phyloP scores from a whole-genome alignment of 2,888 invertebrate genomes.

The Noctua janthe region DNA sequence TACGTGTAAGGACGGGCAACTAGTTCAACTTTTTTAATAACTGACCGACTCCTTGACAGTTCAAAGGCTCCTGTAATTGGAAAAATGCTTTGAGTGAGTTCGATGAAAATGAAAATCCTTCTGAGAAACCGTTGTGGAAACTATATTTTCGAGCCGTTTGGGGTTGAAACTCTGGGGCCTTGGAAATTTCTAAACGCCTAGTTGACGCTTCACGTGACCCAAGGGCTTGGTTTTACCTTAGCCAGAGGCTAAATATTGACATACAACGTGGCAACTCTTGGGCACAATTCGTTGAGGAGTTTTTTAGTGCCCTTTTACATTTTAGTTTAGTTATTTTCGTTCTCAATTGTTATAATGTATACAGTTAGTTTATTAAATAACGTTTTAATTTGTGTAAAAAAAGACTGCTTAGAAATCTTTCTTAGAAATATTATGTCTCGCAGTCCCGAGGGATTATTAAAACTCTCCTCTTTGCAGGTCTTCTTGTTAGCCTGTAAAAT shows the following conservation, averaged over 20 bases:
- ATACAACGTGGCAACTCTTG: background rate
- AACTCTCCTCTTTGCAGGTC: background rate
- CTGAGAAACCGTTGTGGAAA: too few species aligned
- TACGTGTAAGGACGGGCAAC: background rate
- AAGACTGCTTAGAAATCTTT: background rate
- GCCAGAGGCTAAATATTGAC: background rate
- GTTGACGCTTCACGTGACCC: too few species aligned
- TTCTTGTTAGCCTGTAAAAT: background rate
- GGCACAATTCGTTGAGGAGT: background rate
- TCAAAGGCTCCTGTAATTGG: background rate
- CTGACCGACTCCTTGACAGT: background rate
- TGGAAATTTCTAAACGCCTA: too few species aligned
- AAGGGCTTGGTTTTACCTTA: too few species aligned
- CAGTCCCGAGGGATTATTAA: background rate
- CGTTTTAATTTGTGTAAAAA: too few species aligned
- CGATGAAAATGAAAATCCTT: background rate
- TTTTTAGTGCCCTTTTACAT: background rate
- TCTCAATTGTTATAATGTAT: too few species aligned
- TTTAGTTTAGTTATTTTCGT: background rate
- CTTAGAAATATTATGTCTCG: background rate
- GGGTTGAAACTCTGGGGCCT: too few species aligned
- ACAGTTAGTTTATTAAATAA: too few species aligned
- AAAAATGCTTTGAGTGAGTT: background rate
- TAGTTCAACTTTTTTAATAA: background rate
- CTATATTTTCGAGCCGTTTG: too few species aligned